Conservation (phyloP, 1,140 invertebrate species). For the Druon quercuslanigerum region DNA sequence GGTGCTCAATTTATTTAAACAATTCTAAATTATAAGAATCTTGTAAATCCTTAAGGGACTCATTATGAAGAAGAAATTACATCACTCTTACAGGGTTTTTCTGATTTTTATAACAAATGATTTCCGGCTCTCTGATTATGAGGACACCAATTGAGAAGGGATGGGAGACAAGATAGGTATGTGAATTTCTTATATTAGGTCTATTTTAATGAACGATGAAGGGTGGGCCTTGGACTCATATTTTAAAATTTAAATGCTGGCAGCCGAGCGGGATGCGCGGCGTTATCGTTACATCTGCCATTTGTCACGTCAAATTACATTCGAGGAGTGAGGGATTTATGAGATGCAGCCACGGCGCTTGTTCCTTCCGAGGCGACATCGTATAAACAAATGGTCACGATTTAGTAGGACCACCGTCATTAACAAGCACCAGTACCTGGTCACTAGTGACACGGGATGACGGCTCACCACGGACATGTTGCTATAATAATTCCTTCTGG, state of each 20-base stretch:
- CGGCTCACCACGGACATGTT: slow-evolving; percentile 37
- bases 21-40: no score
- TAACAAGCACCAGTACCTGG: slow-evolving; percentile 57
- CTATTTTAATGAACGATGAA: slow-evolving; percentile 66
- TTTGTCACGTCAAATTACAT: slow-evolving; percentile 73
- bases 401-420: slow-evolving; percentile 64
- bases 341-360: slow-evolving; percentile 58
- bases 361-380: slow-evolving; percentile 60
- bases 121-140: slow-evolving; percentile 51
- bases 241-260: slow-evolving; percentile 61
- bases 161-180: slow-evolving; percentile 49
- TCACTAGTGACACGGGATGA: slow-evolving; percentile 44
- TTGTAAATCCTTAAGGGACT: no score
- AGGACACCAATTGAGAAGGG: slow-evolving; percentile 50
- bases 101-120: slow-evolving; percentile 49
- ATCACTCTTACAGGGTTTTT: no score
- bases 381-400: slow-evolving; percentile 63
- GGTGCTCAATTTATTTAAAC: no score
- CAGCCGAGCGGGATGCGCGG: slow-evolving; percentile 39
- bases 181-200: slow-evolving; percentile 56
- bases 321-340: slow-evolving; percentile 61
- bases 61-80: no score
- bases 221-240: slow-evolving; percentile 55
- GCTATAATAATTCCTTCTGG: slow-evolving; percentile 36
- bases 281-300: slow-evolving; percentile 70